These are phyloP conservation scores for Cyprinella venusta DNA, from an alignment of 2,797 vertebrate species.

Conservation along the genomic window DNA sequence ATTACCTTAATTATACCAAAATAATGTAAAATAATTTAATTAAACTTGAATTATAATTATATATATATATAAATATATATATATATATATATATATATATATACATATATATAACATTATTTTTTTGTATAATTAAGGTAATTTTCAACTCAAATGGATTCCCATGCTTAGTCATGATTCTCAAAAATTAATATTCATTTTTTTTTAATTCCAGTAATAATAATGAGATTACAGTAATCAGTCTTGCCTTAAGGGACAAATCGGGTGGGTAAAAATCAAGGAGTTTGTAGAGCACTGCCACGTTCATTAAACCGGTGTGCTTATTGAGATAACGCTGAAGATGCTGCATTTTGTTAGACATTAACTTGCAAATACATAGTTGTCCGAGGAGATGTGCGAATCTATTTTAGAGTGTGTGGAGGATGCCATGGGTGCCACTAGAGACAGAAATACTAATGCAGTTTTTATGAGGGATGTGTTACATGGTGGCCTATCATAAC, in stretches of 20 bases:
- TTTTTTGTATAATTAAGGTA: background rate
- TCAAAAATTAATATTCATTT: background rate
- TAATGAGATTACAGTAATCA: background rate
- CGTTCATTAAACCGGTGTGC: background rate
- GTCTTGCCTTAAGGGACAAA: background rate
- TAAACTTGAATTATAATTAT: too few species aligned
- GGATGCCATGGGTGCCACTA: constrained; percentile 32
- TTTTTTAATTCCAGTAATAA: background rate
- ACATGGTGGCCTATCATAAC: constrained; percentile 75
- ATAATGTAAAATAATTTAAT: too few species aligned
- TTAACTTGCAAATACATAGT: background rate
- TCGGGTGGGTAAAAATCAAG: too few species aligned
- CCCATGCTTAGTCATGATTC: background rate
- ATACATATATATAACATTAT: too few species aligned
- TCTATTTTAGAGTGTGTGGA: constrained; percentile 25
- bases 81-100: too few species aligned
- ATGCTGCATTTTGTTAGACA: background rate
- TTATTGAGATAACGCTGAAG: background rate
- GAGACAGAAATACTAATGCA: constrained; percentile 52
- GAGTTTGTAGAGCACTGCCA: background rate
- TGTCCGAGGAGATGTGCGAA: background rate
- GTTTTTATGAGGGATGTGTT: constrained; percentile 60
- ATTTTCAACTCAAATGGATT: background rate
- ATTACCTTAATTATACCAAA: too few species aligned
- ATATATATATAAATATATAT: too few species aligned